Conservation (phyloP, 1,140 invertebrate genomes). For the Pseudomyrmex gracilis region DNA sequence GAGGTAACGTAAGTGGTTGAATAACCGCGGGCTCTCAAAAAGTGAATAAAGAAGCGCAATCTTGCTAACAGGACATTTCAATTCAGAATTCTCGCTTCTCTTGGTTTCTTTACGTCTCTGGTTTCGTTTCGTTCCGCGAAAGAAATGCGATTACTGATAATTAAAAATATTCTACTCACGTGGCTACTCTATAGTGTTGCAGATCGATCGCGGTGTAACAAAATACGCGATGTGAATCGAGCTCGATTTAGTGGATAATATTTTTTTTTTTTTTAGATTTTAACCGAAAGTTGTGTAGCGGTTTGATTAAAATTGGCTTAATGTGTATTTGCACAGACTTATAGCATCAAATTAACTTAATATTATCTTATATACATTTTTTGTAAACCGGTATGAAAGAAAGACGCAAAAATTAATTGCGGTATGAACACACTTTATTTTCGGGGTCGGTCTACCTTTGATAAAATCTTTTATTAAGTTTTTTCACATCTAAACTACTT, state of each 20-base stretch:
- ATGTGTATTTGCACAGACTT: neutral
- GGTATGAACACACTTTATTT: too few relatives aligned
- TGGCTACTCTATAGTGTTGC: neutral
- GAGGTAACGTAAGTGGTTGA: slow-evolving; percentile 22
- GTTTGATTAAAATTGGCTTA: neutral
- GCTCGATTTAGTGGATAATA: too few relatives aligned
- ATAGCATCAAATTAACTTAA: neutral
- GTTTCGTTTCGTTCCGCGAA: slow-evolving; percentile 32
- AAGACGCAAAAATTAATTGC: too few relatives aligned
- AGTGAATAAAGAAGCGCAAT: slow-evolving; percentile 64
- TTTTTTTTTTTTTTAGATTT: slow-evolving; percentile 5
- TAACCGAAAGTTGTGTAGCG: neutral
- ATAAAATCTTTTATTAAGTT: too few relatives aligned
- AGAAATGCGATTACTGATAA: slow-evolving; percentile 57
- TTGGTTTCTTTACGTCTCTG: neutral
- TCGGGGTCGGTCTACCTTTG: too few relatives aligned
- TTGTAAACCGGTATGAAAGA: too few relatives aligned
- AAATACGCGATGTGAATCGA: too few relatives aligned
- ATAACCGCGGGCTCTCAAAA: slow-evolving; percentile 29
- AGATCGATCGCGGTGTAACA: neutral
- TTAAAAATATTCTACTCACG: slow-evolving; percentile 45
- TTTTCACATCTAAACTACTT: too few relatives aligned
- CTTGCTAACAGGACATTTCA: slow-evolving; percentile 36
- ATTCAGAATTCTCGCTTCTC: slow-evolving; percentile 37
- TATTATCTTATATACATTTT: neutral